phyloP scores from a whole-genome alignment of 2,888 invertebrate genomes.

The Oscheius sp. region DNA sequence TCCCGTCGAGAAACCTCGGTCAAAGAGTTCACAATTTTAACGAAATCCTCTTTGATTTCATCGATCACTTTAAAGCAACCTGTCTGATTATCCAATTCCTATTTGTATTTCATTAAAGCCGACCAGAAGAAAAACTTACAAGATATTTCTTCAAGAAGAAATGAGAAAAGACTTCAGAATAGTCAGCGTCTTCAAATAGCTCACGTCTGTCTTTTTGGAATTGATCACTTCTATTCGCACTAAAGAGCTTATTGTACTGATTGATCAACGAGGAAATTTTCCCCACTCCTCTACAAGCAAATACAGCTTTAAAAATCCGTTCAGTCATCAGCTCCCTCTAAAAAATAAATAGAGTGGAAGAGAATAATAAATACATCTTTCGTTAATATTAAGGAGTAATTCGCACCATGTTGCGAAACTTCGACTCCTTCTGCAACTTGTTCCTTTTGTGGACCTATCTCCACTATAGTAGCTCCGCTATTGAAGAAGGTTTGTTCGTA shows the following conservation, averaged over 20 bases:
- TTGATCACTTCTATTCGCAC: background rate
- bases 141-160: background rate
- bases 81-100: no score
- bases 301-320: background rate
- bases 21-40: no score
- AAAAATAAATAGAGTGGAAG: background rate
- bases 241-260: background rate
- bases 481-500: background rate
- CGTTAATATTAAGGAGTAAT: background rate
- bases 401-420: background rate
- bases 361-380: background rate
- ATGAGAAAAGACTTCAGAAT: background rate
- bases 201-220: background rate
- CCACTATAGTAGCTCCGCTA: background rate
- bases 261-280: background rate
- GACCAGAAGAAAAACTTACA: background rate
- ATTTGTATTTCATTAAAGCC: background rate
- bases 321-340: background rate
- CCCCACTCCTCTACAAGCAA: conserved; percentile 1
- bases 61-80: no score
- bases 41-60: no score
- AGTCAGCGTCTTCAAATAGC: background rate
- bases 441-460: background rate
- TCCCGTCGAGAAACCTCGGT: background rate
- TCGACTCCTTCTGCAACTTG: background rate